phyloP scores from a whole-genome alignment of 2,888 invertebrate species.

The Pyrrhia umbra region DNA sequence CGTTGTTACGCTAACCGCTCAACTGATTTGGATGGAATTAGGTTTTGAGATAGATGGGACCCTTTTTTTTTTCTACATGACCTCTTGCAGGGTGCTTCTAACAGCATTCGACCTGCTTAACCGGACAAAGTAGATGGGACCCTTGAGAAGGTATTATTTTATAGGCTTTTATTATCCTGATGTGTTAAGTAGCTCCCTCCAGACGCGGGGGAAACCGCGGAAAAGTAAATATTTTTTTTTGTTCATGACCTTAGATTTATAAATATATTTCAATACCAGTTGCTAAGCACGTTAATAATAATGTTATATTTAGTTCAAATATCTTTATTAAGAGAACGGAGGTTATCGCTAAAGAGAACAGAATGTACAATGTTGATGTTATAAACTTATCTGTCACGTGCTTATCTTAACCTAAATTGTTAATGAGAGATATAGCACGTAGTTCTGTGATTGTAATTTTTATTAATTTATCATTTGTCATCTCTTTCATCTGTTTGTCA shows the following conservation, averaged over 20 bases:
- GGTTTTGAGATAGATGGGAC: too few species aligned
- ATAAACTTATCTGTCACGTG: conserved; percentile 43
- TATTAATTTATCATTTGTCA: too few species aligned
- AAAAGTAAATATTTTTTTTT: not conserved
- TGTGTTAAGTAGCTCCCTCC: not conserved
- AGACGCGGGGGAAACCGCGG: too few species aligned
- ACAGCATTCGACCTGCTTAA: too few species aligned
- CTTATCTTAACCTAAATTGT: conserved; percentile 51
- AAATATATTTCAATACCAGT: not conserved
- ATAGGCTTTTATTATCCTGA: too few species aligned
- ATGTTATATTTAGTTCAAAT: conserved; percentile 27
- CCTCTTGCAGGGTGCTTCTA: too few species aligned
- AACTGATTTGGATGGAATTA: too few species aligned
- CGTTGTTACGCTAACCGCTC: too few species aligned
- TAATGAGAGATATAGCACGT: conserved; percentile 54
- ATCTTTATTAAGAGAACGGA: conserved; percentile 33
- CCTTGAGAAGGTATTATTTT: too few species aligned
- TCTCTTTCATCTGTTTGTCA: not conserved
- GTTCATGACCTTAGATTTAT: not conserved
- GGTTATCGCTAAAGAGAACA: conserved; percentile 43
- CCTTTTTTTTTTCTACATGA: too few species aligned
- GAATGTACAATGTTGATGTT: conserved; percentile 28
- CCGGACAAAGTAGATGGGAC: too few species aligned
- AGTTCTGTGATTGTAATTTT: not conserved
- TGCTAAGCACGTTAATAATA: conserved; percentile 24